Base-by-base conservation (phyloP, 2,113 vertebrate species). In the Ophthalmolycus amberensis region DNA sequence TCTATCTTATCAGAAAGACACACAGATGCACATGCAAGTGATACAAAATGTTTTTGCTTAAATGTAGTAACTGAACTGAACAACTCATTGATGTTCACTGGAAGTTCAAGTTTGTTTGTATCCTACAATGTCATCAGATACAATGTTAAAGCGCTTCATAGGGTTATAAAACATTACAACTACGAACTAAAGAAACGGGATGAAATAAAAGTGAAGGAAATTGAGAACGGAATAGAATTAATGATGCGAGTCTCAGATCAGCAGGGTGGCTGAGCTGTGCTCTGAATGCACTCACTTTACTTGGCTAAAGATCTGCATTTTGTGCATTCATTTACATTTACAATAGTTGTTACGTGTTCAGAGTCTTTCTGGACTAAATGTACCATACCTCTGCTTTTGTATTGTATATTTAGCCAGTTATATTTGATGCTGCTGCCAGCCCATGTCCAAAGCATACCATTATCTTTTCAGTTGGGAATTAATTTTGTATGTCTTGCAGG, bases 1-100 rank as follows among this genome's bases (percentile, higher is more conserved):
- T 54, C 9, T 32, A 32, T 54, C 34, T 38, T n/a, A 56, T 37
- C 48, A 7, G 18, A 52, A 8, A 52, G 5, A 52, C 42, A 8
- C 38, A 44, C 68, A 54, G 11, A 42, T 15, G 14, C 44, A 46
- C 5, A 46, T 22, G 52, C 14, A 12, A 44, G 40, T 46, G 10
- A 69, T 50, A 82, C 46, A 81, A 81, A 63, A 63, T 59, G 29
- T 32, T 44, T 76, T 48, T 74, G 25, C 50, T 56, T n/a, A 38
- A 66, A 38, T 12, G 32, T 32, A 32, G 29, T 5, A 79, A 32
- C 60, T 14, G 50, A 52, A 22, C 46, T 20, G 46, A 50, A 20
- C 48, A 18, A 8, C 20, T 52, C 27, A 65, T 50, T 32, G 34
- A 32, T 27, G 32, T 71, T 64, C 46, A 56, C 42, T 74, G 14